Percentiles rank a stretch among this genome's conserved stretches.
phyloP scores from a whole-genome alignment of 2,113 vertebrate species.

The Perognathus longimembris region DNA sequence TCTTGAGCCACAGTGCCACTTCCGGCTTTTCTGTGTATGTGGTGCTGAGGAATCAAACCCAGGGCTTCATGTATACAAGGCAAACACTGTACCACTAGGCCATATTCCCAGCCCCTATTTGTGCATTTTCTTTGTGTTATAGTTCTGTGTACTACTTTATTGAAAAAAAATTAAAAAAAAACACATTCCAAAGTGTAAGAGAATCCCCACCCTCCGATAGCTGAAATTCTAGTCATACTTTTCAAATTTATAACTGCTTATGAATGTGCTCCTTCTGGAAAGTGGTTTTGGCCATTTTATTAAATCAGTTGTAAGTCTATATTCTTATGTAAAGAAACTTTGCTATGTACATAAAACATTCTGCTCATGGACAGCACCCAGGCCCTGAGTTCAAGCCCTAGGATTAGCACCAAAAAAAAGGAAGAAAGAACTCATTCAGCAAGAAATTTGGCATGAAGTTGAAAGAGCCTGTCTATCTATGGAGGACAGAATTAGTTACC shows the following conservation, averaged over 20 bases:
- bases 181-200: constrained; percentile 36
- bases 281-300: not conserved
- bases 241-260: constrained; percentile 19
- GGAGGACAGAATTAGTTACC: not conserved
- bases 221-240: constrained; percentile 44
- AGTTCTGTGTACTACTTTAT: constrained; percentile 45
- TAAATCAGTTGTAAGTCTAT: not conserved
- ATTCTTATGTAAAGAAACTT: constrained; percentile 4
- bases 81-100: too few relatives aligned
- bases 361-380: too few relatives aligned
- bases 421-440: not conserved
- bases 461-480: not conserved
- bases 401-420: too few relatives aligned
- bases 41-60: too few relatives aligned
- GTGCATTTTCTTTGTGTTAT: not conserved
- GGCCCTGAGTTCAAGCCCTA: too few relatives aligned
- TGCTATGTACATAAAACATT: not conserved
- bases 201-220: not conserved
- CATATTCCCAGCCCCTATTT: too few relatives aligned
- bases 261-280: not conserved
- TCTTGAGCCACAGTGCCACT: too few relatives aligned
- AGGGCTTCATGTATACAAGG: too few relatives aligned
- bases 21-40: too few relatives aligned
- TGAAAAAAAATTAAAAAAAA: constrained; percentile 56
- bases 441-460: not conserved